Evolutionary conservation across 2,888 invertebrate species (phyloP), one percentile per base, ranked within the genome.

Genomic region (Eulithis prunata): DNA sequence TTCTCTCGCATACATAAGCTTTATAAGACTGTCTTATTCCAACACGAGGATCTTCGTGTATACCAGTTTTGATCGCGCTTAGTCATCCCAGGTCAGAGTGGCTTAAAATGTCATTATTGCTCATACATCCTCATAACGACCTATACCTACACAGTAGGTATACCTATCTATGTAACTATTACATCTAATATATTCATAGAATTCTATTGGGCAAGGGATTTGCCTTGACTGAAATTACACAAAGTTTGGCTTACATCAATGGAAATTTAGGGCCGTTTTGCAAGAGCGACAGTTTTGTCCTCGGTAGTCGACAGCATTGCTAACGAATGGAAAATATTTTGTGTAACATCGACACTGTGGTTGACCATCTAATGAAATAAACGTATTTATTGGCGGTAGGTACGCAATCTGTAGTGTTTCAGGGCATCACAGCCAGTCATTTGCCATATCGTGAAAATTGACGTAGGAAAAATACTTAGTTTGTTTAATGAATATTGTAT

Each of bases 61-160:
- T 84, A 88, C 88, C 83, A 87, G 89, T 89, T 88, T 81, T 76
- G 81, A 81, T 82, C 76, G 77, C 78, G 88, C 88, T 88, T 86
- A 87, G 89, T 91, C 90, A 90, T 84, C 83, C 79, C 74, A 78
- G 85, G 86, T 87, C 85, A 86, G 80, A 80, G 86, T 82, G 75
- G 81, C 81, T 84, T 81, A 73, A 87, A 88, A 89, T 89, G 87
- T 86, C 89, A 88, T 78, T 78, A 84, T 85, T 79, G 78, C 53
- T 53, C 58, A 52, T 54, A 52, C 71, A 28, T 36, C 73, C 71
- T 74, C 28, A 55, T 47, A 62, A 55, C 21, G 49, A 13, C 59
- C 11, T 53, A 32, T 36, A 8, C 41, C 41, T 41, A 60, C 52
- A 45, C n/a, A n/a, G n/a, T n/a, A n/a, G n/a, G 13, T 2, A 46